These are phyloP conservation scores for Brachystomella parvula DNA, from an alignment of 1,140 invertebrate genomes.

Conservation along the genomic window DNA sequence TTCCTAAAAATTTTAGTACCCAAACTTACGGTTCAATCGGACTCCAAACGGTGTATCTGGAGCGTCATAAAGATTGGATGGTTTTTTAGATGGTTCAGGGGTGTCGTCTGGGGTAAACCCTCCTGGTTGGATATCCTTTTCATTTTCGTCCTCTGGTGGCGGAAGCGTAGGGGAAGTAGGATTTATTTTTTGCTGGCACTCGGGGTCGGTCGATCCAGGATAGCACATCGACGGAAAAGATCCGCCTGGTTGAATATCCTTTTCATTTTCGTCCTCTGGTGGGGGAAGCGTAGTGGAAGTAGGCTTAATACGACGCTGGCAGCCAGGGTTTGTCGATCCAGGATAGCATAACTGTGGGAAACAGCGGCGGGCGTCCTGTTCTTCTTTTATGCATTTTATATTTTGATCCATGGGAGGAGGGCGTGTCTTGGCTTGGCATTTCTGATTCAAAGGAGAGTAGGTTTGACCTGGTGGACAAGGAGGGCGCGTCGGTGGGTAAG, in stretches of 20 bases:
- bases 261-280: not conserved
- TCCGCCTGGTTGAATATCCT: not conserved
- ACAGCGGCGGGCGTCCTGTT: no score
- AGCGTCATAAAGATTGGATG: not conserved
- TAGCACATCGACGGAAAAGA: not conserved
- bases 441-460: no score
- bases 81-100: not conserved
- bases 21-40: not conserved
- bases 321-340: not conserved
- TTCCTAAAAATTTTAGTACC: not conserved
- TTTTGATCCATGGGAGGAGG: no score
- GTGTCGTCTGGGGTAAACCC: not conserved
- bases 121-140: not conserved
- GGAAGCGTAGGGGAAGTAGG: not conserved
- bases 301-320: not conserved
- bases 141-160: not conserved
- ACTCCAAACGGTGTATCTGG: not conserved
- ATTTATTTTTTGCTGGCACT: not conserved
- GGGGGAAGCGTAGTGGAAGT: not conserved
- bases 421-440: no score
- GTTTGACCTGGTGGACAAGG: no score
- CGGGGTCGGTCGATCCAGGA: not conserved
- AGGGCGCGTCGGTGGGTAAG: no score
- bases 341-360: conserved; percentile 2
- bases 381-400: no score